phyloP scores from a whole-genome alignment of 30 jellyfish, hydroid and myxozoan species.

The Hydra vulgaris region DNA sequence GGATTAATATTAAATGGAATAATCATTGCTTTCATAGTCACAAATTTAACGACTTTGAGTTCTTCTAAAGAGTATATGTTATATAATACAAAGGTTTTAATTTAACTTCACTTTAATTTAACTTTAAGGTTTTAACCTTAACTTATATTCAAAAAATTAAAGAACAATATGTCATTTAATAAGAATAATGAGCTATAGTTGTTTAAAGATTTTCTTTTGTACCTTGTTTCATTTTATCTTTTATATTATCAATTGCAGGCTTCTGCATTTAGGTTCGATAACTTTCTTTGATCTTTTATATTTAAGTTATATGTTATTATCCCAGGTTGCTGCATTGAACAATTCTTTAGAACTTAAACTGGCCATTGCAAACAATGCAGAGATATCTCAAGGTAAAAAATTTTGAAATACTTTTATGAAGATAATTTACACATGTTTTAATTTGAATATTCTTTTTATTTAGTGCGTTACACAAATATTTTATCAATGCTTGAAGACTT shows the following conservation, averaged over 20 bases:
- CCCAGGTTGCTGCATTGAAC: constrained; percentile 53
- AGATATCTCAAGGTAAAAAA: neutral
- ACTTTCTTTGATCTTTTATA: too few relatives aligned
- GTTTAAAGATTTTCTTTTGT: too few relatives aligned
- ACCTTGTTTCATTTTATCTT: too few relatives aligned
- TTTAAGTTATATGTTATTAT: too few relatives aligned
- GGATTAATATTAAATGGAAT: constrained; percentile 49
- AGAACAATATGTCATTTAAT: too few relatives aligned
- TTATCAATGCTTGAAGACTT: constrained; percentile 32
- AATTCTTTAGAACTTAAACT: constrained; percentile 41
- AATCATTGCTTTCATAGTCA: constrained; percentile 30
- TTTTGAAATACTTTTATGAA: too few relatives aligned
- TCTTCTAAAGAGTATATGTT: constrained; percentile 27
- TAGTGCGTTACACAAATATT: constrained; percentile 5
- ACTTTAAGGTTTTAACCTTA: too few relatives aligned
- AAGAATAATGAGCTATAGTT: too few relatives aligned
- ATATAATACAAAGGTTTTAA: constrained; percentile 40
- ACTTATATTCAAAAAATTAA: too few relatives aligned
- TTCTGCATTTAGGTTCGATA: too few relatives aligned
- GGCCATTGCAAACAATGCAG: constrained; percentile 45
- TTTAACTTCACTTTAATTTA: neutral
- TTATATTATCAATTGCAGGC: too few relatives aligned
- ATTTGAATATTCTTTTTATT: neutral
- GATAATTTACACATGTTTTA: too few relatives aligned
- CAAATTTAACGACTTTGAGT: constrained; percentile 38